Conservation (phyloP, 2,113 vertebrate genomes). For the Psittacula cyanocephala region DNA sequence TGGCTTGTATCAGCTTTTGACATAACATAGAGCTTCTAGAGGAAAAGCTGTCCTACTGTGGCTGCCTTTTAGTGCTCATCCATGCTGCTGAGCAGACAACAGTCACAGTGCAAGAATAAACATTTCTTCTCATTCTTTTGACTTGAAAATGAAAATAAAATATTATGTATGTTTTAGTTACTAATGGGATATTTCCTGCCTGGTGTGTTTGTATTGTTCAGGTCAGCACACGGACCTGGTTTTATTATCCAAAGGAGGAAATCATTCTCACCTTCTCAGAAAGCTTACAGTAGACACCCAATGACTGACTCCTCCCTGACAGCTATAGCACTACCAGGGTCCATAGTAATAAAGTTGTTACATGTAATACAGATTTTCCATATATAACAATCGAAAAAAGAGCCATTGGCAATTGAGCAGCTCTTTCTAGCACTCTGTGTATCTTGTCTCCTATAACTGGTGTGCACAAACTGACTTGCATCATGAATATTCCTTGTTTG, state of each 20-base stretch:
- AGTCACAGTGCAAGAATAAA: background rate
- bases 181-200: background rate
- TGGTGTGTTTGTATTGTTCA: background rate
- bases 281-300: background rate
- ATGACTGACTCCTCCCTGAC: background rate
- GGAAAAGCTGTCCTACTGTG: background rate
- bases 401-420: background rate
- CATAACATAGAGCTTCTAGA: background rate
- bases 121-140: background rate
- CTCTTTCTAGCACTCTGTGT: background rate
- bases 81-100: background rate
- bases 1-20: background rate
- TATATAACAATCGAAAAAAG: background rate
- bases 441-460: slow-evolving; percentile 25
- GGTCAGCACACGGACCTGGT: background rate
- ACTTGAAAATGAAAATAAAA: background rate
- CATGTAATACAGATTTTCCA: background rate
- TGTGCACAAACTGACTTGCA: slow-evolving; percentile 27
- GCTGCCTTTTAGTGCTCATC: background rate
- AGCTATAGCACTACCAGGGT: background rate
- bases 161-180: background rate
- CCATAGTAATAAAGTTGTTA: background rate
- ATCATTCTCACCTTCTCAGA: background rate
- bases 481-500: slow-evolving; percentile 51
- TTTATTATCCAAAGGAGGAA: background rate